Conservation (phyloP, 2,113 vertebrate species). For the Takifugu flavidus region DNA sequence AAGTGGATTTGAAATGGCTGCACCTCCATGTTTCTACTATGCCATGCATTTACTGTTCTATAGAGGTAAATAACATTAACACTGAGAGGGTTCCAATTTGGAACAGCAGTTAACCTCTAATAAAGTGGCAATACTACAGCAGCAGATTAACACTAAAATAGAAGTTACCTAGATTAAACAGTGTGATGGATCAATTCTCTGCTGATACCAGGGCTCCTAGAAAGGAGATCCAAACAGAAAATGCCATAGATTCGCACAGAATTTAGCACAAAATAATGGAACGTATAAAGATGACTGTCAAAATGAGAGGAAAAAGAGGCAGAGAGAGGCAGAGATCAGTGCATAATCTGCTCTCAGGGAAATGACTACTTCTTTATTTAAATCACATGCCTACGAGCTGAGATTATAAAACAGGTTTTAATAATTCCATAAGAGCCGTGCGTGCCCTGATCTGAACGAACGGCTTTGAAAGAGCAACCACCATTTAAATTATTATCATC, state of each 20-base stretch:
- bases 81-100: too few relatives aligned
- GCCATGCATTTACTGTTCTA: too few relatives aligned
- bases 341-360: slow-evolving; percentile 50
- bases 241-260: not conserved
- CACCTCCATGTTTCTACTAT: too few relatives aligned
- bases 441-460: slow-evolving; percentile 23
- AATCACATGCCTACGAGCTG: slow-evolving; percentile 43
- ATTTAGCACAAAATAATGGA: too few relatives aligned
- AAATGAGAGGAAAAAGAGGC: slow-evolving; percentile 10
- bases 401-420: slow-evolving; percentile 51
- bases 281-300: not conserved
- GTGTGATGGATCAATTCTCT: too few relatives aligned
- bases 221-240: not conserved
- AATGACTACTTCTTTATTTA: slow-evolving; percentile 55
- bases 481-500: slow-evolving; percentile 34
- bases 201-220: too few relatives aligned
- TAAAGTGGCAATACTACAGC: too few relatives aligned
- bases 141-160: too few relatives aligned
- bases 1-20: too few relatives aligned
- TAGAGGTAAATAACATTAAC: too few relatives aligned
- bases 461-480: slow-evolving; percentile 14
- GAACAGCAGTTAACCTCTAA: too few relatives aligned
- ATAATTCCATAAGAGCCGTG: slow-evolving; percentile 43
- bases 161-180: too few relatives aligned
- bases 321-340: slow-evolving; percentile 24